Evolutionary conservation across 2,888 invertebrate genomes (phyloP), one percentile per base, ranked within the genome.

Genomic region (Pollenia amentaria): DNA sequence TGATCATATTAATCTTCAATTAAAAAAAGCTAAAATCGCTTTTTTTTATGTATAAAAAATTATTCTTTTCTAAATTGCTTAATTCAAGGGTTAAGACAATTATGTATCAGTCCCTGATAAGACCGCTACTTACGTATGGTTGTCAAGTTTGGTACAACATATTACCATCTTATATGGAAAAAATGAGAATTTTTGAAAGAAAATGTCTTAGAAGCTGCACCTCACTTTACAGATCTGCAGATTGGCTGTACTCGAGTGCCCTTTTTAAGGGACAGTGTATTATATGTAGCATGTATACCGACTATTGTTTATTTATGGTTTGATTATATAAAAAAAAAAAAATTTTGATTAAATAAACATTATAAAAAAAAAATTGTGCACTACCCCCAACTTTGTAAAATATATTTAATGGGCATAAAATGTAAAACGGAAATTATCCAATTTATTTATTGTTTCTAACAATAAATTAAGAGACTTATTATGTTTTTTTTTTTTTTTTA

Each of bases 381-480:
- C n/a, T n/a, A n/a, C n/a, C n/a, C n/a, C n/a, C n/a, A n/a, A n/a
- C n/a, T n/a, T n/a, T n/a, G n/a, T n/a, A n/a, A n/a, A n/a, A n/a
- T n/a, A 38, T 16, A 67, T 62, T 51, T n/a, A 64, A 44, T n/a
- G 21, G 12, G 14, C 75, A 75, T 75, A 2, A 77, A 42, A 77
- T 67, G 16, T 38, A 4, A 60, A 78, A 40, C 69, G 38, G 78
- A 69, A 48, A 60, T 76, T 57, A 29, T 60, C 48, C 14, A 75
- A 60, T 46, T 73, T 73, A 60, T 60, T 7, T 64, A 44, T 1
- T 40, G 46, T 69, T 40, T 46, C 11, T 48, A 29, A 42, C 14
- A 21, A 8, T 46, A 60, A 38, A 60, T 29, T 29, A 29, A 29
- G 51, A 9, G 9, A 8, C 10, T 38, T 12, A 21, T 57, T 55